Conservation (phyloP, 2,888 invertebrate genomes). For the Chaitophorus viminalis region DNA sequence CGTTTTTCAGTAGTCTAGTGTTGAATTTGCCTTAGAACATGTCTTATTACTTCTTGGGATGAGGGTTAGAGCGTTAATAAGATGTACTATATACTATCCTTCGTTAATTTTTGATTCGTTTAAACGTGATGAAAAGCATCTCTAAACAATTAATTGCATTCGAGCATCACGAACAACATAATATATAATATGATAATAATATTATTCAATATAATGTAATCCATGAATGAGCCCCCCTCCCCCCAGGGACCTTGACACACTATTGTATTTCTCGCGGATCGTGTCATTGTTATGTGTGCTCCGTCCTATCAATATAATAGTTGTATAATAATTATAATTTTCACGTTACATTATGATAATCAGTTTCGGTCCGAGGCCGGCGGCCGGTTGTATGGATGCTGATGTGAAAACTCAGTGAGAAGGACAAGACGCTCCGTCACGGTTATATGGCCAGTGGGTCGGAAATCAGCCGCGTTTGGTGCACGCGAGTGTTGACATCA, state of each 20-base stretch:
- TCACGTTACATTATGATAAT: conserved; percentile 54
- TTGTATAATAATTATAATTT: conserved; percentile 52
- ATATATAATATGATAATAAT: background rate
- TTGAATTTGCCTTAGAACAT: background rate
- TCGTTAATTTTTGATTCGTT: background rate
- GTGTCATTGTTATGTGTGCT: conserved; percentile 51
- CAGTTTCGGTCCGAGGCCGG: conserved; percentile 53
- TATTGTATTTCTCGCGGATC: conserved; percentile 53
- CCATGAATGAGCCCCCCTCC: conserved; percentile 51
- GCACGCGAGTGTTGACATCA: conserved; percentile 23
- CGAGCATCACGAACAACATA: conserved; percentile 27
- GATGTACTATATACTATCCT: background rate
- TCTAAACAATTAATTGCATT: conserved; percentile 7
- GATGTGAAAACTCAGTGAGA: conserved; percentile 45
- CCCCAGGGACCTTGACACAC: conserved; percentile 52
- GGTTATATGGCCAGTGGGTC: conserved; percentile 40
- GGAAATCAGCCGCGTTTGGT: conserved; percentile 50
- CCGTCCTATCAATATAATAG: conserved; percentile 39
- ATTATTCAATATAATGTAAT: conserved; percentile 37
- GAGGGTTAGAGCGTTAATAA: background rate
- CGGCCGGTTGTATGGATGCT: conserved; percentile 12
- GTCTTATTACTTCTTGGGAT: background rate
- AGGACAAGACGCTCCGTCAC: conserved; percentile 47
- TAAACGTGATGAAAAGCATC: background rate
- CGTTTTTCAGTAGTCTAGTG: background rate